Evolutionary conservation across 2,797 vertebrate species (phyloP).

Genomic region (Peromyscus attwateri): DNA sequence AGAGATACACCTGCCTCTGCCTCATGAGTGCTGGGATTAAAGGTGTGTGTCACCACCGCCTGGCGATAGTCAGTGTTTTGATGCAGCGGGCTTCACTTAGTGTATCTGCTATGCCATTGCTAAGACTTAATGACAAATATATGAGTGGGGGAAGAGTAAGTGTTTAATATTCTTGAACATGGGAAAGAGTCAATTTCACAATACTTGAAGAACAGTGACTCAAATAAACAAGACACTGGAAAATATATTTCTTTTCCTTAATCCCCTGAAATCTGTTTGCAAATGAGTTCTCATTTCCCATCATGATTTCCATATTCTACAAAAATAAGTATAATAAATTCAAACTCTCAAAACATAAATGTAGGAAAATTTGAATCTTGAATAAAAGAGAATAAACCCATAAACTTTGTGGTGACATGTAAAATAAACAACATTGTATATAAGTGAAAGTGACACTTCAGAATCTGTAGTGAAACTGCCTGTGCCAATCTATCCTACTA

Average conservation of each 20-base stretch:
- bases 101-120: neutral
- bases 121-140: neutral
- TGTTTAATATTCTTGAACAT: neutral
- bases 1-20: too few species aligned
- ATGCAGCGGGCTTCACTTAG: neutral
- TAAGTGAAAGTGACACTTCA: constrained; percentile 27
- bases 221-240: neutral
- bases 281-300: neutral
- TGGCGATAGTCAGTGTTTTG: neutral
- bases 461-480: neutral
- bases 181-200: neutral
- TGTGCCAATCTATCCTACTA: neutral
- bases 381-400: neutral
- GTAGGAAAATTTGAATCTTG: neutral
- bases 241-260: neutral
- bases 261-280: neutral
- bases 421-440: neutral
- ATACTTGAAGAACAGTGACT: neutral
- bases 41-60: too few species aligned
- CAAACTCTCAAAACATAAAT: constrained; percentile 13
- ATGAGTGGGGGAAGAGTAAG: neutral
- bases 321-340: neutral
- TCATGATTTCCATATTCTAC: neutral
- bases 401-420: neutral
- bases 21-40: too few species aligned